These are phyloP conservation scores for Bicyclus anynana DNA, from an alignment of 1,140 invertebrate species.

Conservation along the genomic window DNA sequence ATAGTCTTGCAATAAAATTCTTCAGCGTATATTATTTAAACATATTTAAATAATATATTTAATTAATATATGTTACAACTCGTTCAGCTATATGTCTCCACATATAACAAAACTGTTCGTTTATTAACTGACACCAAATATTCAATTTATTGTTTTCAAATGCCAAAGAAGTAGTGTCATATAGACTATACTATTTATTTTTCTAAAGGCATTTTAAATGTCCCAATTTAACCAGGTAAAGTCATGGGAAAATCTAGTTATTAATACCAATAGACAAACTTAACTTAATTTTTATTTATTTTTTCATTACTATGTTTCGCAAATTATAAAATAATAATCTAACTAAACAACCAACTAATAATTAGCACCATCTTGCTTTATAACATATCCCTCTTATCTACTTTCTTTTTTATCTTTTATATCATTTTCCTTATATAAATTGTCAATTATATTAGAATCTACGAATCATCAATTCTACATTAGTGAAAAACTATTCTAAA, in stretches of 20 bases:
- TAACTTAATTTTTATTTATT: conserved; percentile 17
- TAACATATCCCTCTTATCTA: background rate
- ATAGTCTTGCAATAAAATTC: background rate
- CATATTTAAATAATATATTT: conserved; percentile 1
- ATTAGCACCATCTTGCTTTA: conserved; percentile 27
- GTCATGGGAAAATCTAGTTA: too few species aligned
- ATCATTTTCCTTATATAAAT: background rate
- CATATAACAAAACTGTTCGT: too few species aligned
- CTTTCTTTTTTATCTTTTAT: background rate
- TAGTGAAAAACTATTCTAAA: conserved; percentile 4
- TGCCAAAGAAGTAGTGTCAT: too few species aligned
- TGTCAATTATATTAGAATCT: conserved; percentile 1
- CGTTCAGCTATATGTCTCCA: background rate
- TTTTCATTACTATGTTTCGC: conserved; percentile 18
- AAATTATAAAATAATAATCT: conserved; percentile 20
- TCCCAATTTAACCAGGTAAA: too few species aligned
- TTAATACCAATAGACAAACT: conserved; percentile 14
- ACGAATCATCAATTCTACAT: conserved; percentile 2
- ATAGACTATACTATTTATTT: too few species aligned
- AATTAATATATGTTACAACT: conserved; percentile 1
- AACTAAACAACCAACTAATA: conserved; percentile 21
- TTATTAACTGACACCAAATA: too few species aligned
- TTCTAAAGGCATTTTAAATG: too few species aligned
- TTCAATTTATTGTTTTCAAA: too few species aligned
- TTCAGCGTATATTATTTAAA: background rate